Percentiles rank a stretch among this genome's conserved stretches.
These are phyloP conservation scores for Oenanthe oenanthe DNA, from an alignment of 2,113 vertebrate genomes.

Conservation along the genomic window DNA sequence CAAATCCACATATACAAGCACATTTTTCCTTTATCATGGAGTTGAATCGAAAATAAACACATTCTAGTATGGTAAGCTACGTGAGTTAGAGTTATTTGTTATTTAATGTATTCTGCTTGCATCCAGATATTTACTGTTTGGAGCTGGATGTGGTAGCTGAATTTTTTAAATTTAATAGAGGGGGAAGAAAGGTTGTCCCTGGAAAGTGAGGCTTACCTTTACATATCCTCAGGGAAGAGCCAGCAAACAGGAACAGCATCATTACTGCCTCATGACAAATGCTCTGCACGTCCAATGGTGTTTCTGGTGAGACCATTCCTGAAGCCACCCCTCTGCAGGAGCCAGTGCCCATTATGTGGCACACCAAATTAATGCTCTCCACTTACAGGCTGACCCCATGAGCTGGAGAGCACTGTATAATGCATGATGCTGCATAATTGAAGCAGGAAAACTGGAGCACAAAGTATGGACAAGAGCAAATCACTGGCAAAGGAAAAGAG, in stretches of 20 bases:
- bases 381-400: conserved; percentile 8
- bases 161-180: not conserved
- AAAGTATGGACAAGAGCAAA: not conserved
- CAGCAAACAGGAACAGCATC: not conserved
- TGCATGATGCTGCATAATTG: conserved; percentile 41
- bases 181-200: not conserved
- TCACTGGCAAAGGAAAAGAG: not conserved
- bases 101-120: not conserved
- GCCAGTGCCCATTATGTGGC: not conserved
- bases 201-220: not conserved
- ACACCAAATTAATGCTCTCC: not conserved
- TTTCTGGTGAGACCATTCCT: conserved; percentile 4
- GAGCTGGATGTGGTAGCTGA: not conserved
- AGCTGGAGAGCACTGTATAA: conserved; percentile 16
- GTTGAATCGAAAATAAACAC: not conserved
- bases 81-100: not conserved
- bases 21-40: not conserved
- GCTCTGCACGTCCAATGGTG: fast-evolving
- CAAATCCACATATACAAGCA: not conserved
- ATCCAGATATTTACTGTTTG: not conserved
- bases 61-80: not conserved
- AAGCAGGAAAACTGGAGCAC: conserved; percentile 19
- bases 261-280: not conserved
- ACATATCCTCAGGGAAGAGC: not conserved
- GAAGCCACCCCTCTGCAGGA: not conserved